These are phyloP conservation scores for Heteractis magnifica DNA, from an alignment of 92 coral and sea anemone genomes.

Conservation along the genomic window DNA sequence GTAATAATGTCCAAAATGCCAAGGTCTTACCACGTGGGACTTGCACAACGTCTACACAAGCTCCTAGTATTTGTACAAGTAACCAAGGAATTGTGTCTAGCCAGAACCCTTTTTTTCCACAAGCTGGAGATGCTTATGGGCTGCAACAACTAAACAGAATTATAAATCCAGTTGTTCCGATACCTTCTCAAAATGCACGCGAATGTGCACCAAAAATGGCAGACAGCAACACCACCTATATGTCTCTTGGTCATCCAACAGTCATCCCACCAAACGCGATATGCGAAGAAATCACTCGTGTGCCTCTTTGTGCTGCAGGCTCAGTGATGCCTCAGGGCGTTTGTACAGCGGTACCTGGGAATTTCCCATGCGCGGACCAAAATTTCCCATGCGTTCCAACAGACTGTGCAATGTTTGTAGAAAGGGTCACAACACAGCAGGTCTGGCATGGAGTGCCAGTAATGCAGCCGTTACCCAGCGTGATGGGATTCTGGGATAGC, in stretches of 20 bases:
- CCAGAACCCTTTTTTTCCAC: background rate
- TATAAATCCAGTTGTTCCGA: background rate
- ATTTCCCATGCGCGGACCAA: slow-evolving; percentile 21
- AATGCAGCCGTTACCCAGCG: background rate
- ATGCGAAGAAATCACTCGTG: background rate
- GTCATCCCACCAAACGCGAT: background rate
- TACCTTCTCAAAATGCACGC: background rate
- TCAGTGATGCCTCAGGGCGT: background rate
- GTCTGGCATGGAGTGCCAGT: background rate
- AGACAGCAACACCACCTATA: background rate
- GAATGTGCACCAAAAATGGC: background rate
- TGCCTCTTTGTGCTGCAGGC: background rate
- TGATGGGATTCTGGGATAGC: slow-evolving; percentile 1
- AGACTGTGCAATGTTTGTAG: background rate
- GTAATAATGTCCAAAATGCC: background rate
- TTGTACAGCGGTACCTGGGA: slow-evolving; percentile 8
- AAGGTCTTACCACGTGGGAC: background rate
- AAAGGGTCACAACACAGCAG: background rate
- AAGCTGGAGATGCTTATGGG: background rate
- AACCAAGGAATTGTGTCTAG: background rate
- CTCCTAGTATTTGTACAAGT: background rate
- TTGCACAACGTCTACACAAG: background rate
- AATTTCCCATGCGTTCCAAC: background rate
- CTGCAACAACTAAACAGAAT: background rate
- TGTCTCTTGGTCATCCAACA: background rate